phyloP scores from a whole-genome alignment of 2,113 vertebrate genomes.

The Salvelinus alpinus region DNA sequence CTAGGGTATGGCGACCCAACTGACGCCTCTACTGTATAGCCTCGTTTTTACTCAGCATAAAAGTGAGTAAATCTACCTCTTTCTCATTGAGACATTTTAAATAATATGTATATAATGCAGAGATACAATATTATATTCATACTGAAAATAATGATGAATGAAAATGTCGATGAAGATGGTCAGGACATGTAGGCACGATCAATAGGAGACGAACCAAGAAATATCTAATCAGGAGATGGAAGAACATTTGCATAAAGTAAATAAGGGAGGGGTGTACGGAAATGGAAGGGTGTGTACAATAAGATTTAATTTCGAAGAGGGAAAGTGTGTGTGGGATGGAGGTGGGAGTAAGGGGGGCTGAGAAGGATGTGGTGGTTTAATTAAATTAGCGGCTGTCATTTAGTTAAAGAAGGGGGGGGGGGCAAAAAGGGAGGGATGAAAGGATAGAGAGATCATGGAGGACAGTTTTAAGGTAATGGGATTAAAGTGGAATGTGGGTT shows the following conservation, averaged over 20 bases:
- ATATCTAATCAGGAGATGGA: slow-evolving; percentile 52
- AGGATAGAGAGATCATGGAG: slow-evolving; percentile 20
- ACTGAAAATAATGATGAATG: background rate
- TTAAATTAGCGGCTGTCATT: slow-evolving; percentile 58
- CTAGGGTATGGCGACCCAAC: no score
- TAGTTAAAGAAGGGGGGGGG: slow-evolving; percentile 29
- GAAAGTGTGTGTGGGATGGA: background rate
- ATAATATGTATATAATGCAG: background rate
- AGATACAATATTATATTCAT: background rate
- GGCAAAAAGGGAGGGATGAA: slow-evolving; percentile 5
- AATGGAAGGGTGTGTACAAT: background rate
- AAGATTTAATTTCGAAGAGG: slow-evolving; percentile 16
- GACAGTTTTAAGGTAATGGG: slow-evolving; percentile 43
- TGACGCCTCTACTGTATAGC: background rate
- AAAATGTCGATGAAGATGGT: slow-evolving; percentile 9
- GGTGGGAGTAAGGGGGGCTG: slow-evolving; percentile 1
- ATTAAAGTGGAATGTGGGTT: slow-evolving; percentile 34
- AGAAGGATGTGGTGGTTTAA: slow-evolving; percentile 46
- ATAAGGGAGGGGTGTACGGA: slow-evolving; percentile 1
- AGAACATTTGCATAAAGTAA: slow-evolving; percentile 12
- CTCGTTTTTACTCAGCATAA: background rate
- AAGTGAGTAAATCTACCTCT: background rate
- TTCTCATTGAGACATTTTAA: background rate
- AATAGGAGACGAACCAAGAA: slow-evolving; percentile 10
- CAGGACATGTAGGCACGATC: slow-evolving; percentile 24